A percentile compares a stretch with the other conserved stretches of the same genome.
Conservation (phyloP, 2,888 invertebrate species). For the Brachylomia viminalis region DNA sequence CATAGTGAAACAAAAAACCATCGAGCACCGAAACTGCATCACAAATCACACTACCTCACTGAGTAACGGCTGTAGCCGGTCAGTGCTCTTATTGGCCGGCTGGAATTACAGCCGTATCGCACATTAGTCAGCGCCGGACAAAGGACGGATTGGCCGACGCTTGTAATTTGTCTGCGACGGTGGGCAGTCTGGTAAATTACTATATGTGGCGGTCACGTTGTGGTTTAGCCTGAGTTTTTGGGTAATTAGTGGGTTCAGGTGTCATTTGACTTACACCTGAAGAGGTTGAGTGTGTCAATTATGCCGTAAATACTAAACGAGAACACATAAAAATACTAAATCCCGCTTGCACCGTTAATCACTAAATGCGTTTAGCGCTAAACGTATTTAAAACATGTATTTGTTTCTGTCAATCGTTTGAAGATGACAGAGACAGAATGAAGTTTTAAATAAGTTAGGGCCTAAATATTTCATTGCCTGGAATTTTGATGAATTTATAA, state of each 20-base stretch:
- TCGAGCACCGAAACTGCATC: constrained; percentile 37
- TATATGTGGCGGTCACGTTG: constrained; percentile 27
- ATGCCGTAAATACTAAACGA: not conserved
- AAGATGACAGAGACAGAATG: not conserved
- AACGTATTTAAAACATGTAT: not conserved
- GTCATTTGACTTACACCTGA: not conserved
- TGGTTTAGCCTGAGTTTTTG: constrained; percentile 23
- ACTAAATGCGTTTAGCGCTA: not conserved
- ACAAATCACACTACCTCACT: constrained; percentile 55
- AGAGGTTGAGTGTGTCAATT: not conserved
- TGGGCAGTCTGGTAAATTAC: constrained; percentile 39
- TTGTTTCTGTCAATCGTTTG: too few species aligned
- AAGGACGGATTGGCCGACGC: constrained; percentile 66
- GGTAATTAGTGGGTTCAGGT: constrained; percentile 6
- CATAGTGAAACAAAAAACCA: not conserved
- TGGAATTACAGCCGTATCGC: constrained; percentile 62
- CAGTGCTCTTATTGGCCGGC: constrained; percentile 62
- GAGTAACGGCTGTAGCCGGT: constrained; percentile 59
- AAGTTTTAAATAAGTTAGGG: not conserved
- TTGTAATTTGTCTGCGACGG: constrained; percentile 67
- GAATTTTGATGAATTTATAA: not conserved
- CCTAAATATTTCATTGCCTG: too few species aligned
- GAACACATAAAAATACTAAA: not conserved
- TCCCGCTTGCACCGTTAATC: not conserved
- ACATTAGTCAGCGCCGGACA: constrained; percentile 67